Conservation (phyloP, 2,888 invertebrate species). For the Agrotis exclamationis region DNA sequence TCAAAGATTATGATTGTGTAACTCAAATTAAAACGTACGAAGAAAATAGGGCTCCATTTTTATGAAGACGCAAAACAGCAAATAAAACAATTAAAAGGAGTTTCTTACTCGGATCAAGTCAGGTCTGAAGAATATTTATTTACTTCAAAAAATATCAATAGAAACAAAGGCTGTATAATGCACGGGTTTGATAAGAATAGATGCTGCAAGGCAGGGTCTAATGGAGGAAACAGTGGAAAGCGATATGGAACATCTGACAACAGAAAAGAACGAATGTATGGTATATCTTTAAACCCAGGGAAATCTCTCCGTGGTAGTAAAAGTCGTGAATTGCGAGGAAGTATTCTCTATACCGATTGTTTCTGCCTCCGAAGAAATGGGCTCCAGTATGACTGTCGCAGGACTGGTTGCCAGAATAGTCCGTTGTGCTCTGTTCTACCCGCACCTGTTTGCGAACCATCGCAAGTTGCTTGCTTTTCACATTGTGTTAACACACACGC, state of each 20-base stretch:
- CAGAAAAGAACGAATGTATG: slow-evolving; percentile 12
- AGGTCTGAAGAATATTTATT: slow-evolving; percentile 17
- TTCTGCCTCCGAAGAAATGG: slow-evolving; percentile 91
- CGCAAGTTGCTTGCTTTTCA: slow-evolving; percentile 78
- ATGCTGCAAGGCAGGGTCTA: slow-evolving; percentile 6
- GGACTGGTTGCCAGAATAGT: slow-evolving; percentile 87
- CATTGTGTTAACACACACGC: slow-evolving; percentile 83
- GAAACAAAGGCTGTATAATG: slow-evolving; percentile 29
- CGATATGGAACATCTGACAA: background rate
- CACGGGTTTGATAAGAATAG: slow-evolving; percentile 40
- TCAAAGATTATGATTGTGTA: background rate
- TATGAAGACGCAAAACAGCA: slow-evolving; percentile 11
- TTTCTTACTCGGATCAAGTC: slow-evolving; percentile 6
- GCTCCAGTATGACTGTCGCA: slow-evolving; percentile 90
- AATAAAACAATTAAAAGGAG: background rate
- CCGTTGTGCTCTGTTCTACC: slow-evolving; percentile 79
- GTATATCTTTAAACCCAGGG: slow-evolving; percentile 15
- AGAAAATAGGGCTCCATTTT: slow-evolving; percentile 41
- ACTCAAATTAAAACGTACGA: background rate
- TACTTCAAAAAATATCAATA: background rate
- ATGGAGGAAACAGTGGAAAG: background rate
- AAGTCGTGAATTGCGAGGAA: slow-evolving; percentile 89
- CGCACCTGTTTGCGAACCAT: slow-evolving; percentile 81
- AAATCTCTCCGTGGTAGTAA: slow-evolving; percentile 68
- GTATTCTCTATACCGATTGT: slow-evolving; percentile 89